phyloP scores from a whole-genome alignment of 2,113 vertebrate genomes.

The Ctenomys sociabilis region DNA sequence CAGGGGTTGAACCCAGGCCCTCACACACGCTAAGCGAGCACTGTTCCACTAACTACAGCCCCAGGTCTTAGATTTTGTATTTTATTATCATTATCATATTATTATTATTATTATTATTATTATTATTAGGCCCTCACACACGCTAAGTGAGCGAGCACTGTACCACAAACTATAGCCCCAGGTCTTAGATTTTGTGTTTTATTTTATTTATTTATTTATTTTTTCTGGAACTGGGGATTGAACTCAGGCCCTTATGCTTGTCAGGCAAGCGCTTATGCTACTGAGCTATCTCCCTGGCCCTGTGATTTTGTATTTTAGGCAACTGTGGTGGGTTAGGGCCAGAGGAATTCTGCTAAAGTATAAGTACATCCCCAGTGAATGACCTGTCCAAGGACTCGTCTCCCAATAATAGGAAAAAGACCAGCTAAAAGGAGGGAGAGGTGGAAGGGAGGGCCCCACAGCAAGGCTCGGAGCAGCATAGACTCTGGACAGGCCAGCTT shows the following conservation, averaged over 20 bases:
- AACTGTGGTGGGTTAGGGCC: neutral
- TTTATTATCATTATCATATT: no score
- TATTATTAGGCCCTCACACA: no score
- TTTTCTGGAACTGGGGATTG: no score
- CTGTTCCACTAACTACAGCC: neutral
- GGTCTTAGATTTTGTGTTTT: no score
- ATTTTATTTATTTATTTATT: no score
- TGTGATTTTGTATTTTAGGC: neutral
- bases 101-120: no score
- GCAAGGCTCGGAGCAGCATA: neutral
- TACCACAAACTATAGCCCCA: no score
- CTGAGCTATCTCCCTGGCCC: no score
- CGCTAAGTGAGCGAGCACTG: no score
- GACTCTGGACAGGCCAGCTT: neutral
- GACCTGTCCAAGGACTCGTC: no score
- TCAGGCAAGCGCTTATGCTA: no score
- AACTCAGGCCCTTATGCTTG: no score
- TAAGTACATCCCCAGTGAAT: neutral
- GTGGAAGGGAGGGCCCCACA: rapidly evolving
- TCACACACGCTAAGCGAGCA: neutral
- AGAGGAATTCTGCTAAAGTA: neutral
- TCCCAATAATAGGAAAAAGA: neutral
- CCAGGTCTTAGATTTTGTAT: neutral
- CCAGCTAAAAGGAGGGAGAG: rapidly evolving
- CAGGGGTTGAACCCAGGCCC: neutral